Evolutionary conservation across 2,888 invertebrate genomes (phyloP), one percentile per base, ranked within the genome.

Genomic region (Drepanosiphum platanoidis): DNA sequence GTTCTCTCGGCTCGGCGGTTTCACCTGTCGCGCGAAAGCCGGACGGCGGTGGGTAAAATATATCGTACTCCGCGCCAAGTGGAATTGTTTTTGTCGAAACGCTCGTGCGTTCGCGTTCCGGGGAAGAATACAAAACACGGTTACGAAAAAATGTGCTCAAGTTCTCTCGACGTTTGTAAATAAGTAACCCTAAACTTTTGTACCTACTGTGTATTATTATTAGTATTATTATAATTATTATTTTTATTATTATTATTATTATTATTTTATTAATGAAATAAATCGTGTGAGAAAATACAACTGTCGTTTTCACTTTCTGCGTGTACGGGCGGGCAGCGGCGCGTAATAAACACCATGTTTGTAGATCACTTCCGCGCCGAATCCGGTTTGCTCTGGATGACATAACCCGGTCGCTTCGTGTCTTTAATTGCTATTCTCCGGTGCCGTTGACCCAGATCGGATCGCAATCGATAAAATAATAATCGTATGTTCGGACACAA

Each of bases 21-120:
- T 84, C 84, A 84, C 84, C 75, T 70, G 36, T 3, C 52, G n/a
- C 18, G 84, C 68, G 84, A 84, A 84, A 84, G 84, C 84, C 68
- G n/a, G n/a, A 77, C 68, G 68, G n/a, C n/a, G n/a, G n/a, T n/a
- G n/a, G 36, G 27, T 83, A 36, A 46, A 22, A 68, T 34, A 34
- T 34, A 22, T 64, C n/a, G n/a, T 74, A 64, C 46, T 46, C n/a
- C 18, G 15, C 15, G 15, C 15, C 52, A 71, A 81, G n/a, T 46
- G 27, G 42, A 5, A 22, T 27, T 66, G n/a, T 30, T 5, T 7
- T 61, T 77, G 42, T 18, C 39, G 78, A 46, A 66, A 79, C 66
- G 15, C 61, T 74, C 82, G 46, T 66, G 64, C 32, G 1, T 32
- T 34, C 27, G 66, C 66, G 74, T 83, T 83, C 34, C 75, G 15